Percentiles rank a stretch among this genome's conserved stretches.
Evolutionary conservation across 1,140 invertebrate species (phyloP).

Genomic region (Neuroterus valhalla): DNA sequence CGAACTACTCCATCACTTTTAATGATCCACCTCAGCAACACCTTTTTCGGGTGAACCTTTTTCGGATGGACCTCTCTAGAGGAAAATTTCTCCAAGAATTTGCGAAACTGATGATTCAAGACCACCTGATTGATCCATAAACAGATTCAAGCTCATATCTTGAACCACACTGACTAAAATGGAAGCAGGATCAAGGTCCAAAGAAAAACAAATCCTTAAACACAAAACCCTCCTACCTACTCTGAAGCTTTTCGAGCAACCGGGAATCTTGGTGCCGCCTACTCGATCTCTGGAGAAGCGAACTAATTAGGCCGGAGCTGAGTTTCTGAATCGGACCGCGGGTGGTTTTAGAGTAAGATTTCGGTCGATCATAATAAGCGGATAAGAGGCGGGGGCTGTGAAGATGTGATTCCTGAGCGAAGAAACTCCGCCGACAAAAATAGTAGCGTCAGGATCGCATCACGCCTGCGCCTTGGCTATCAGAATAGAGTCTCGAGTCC

Average conservation of each 20-base stretch:
- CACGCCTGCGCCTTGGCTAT: conserved; percentile 54
- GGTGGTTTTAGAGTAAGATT: conserved; percentile 1
- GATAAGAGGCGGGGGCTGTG: conserved; percentile 33
- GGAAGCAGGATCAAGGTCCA: conserved; percentile 10
- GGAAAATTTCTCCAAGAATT: too few relatives aligned
- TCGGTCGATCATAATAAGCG: conserved; percentile 14
- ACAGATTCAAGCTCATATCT: too few relatives aligned
- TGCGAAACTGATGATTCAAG: too few relatives aligned
- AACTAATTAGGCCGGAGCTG: conserved; percentile 35
- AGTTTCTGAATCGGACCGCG: not conserved
- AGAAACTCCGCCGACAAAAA: conserved; percentile 58
- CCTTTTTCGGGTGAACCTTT: too few relatives aligned
- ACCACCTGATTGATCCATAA: too few relatives aligned
- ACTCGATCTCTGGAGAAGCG: conserved; percentile 14
- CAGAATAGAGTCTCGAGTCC: conserved; percentile 58
- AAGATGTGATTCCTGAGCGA: conserved; percentile 44
- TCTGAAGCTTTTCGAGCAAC: not conserved
- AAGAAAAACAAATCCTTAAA: not conserved
- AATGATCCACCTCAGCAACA: not conserved
- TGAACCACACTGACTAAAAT: not conserved
- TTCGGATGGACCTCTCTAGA: too few relatives aligned
- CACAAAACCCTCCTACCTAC: too few relatives aligned
- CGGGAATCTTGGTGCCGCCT: not conserved
- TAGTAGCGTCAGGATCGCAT: conserved; percentile 66
- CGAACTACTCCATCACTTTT: not conserved